A percentile compares a stretch with the other conserved stretches of the same genome.
Evolutionary conservation across 2,888 invertebrate genomes (phyloP).

Genomic region (Diaperis boleti): DNA sequence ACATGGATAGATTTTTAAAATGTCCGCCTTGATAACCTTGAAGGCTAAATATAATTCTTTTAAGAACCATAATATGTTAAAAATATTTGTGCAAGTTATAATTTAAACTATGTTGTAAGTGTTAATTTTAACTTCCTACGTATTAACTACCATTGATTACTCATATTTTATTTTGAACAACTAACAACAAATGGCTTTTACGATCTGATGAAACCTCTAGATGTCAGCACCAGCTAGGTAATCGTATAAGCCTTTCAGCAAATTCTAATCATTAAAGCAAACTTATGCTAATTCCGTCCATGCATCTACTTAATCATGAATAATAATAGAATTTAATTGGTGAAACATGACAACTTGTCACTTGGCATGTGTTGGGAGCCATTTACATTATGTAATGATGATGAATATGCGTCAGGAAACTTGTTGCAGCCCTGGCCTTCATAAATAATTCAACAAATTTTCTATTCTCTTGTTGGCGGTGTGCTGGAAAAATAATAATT

Average conservation of each 20-base stretch:
- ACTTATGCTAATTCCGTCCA: conserved; percentile 27
- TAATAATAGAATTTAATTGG: conserved; percentile 41
- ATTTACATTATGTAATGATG: conserved; percentile 47
- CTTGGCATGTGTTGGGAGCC: conserved; percentile 42
- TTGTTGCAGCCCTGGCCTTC: conserved; percentile 39
- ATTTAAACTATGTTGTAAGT: not conserved
- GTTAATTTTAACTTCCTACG: not conserved
- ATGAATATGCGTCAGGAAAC: conserved; percentile 45
- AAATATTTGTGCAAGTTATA: too few species aligned
- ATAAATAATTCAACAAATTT: conserved; percentile 44
- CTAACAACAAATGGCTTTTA: not conserved
- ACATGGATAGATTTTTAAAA: too few species aligned
- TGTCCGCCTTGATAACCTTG: too few species aligned
- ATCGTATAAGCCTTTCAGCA: conserved; percentile 18
- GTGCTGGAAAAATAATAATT: not conserved
- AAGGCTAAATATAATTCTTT: too few species aligned
- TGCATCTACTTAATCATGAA: conserved; percentile 28
- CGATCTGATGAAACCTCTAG: conserved; percentile 2
- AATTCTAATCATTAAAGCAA: conserved; percentile 15
- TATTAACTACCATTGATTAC: not conserved
- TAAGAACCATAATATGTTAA: too few species aligned
- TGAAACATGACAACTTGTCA: conserved; percentile 45
- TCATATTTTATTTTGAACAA: not conserved
- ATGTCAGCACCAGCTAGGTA: conserved; percentile 14
- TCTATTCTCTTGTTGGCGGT: conserved; percentile 14